A percentile compares a stretch with the other conserved stretches of the same genome.
These are phyloP conservation scores for Benthosema pterotum DNA, from an alignment of 2,797 vertebrate species.

Conservation along the genomic window DNA sequence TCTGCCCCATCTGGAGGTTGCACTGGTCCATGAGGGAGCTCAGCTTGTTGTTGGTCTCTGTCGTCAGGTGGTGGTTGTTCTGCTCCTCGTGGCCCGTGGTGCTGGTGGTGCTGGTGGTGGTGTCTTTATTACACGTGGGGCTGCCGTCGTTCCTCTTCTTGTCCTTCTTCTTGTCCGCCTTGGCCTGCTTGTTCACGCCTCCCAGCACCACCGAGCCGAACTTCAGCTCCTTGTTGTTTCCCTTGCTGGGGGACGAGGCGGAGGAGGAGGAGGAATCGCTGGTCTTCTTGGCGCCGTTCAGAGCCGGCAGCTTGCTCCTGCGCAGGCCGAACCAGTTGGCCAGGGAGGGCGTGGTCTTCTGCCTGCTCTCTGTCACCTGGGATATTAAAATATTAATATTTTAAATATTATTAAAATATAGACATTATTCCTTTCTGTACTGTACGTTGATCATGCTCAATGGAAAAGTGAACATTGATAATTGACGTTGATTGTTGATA, in stretches of 20 bases:
- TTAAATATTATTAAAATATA: too few relatives aligned
- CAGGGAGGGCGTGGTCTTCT: conserved; percentile 86
- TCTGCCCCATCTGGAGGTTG: conserved; percentile 78
- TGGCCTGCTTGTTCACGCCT: conserved; percentile 80
- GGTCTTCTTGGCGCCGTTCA: conserved; percentile 83
- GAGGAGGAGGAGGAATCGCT: conserved; percentile 63
- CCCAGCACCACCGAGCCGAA: conserved; percentile 83
- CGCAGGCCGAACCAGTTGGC: conserved; percentile 94
- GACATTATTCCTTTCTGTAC: too few relatives aligned
- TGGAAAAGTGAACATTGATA: too few relatives aligned
- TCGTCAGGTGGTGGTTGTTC: conserved; percentile 26
- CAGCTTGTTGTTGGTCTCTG: conserved; percentile 66
- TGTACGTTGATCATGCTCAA: too few relatives aligned
- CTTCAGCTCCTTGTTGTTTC: conserved; percentile 88
- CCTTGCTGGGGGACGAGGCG: conserved; percentile 56
- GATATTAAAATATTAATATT: too few relatives aligned
- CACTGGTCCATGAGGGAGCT: conserved; percentile 80
- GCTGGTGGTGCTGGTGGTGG: too few relatives aligned
- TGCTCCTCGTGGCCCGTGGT: conserved; percentile 79
- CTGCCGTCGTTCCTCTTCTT: conserved; percentile 84
- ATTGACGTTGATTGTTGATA: too few relatives aligned
- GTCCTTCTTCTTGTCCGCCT: conserved; percentile 87
- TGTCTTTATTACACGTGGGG: conserved; percentile 63
- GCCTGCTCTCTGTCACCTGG: conserved; percentile 81
- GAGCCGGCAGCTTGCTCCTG: conserved; percentile 88